Base-by-base conservation (phyloP, 2,888 invertebrate genomes). In the Oscheius onirici region DNA sequence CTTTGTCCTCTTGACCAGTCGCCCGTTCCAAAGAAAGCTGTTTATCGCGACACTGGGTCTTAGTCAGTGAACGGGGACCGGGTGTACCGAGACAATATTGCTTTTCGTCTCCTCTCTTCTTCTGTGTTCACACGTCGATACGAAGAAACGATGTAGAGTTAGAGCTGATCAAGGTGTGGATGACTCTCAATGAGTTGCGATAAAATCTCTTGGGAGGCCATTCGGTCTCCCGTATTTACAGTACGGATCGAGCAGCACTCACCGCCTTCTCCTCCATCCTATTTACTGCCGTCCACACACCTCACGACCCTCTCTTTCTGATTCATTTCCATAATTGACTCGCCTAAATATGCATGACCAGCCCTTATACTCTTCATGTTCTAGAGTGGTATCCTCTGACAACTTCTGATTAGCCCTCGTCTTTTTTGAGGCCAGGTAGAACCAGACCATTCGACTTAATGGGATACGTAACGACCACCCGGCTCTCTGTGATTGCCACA, bases 261-360 rank as follows among this genome's bases (percentile, higher is more conserved):
- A 26, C 22, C 26, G 58, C 46, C 49, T 28, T 63, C 44, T 63
- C 46, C 34, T 34, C 34, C 8, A 34, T 34, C 34, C 34, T 34
- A 34, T 34, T 34, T 34, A 34, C 34, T 63, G 63, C 44, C 60
- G 60, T 60, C 41, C 41, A 60, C 63, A 44, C 46, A 44, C 63
- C 63, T 61, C 61, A 61, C 61, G 44, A 20, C 24, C 43, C 58
- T 43, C 58, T 40, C 40, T 58, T 63, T 34, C 60, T 24, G 60
- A 60, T 60, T 60, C 49, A 63, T 63, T 63, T 63, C 63, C 63
- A 63, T 63, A 63, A 63, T 63, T 44, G 54, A 1, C 26, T n/a
- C 15, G 46, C 46, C 46, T 20, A 5, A 15, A 20, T 46, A 20
- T 46, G 46, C 46, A 46, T 34, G 34, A 34, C 34, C 34, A 34